Evolutionary conservation across 2,888 invertebrate species (phyloP), one percentile per base, ranked within the genome.

Genomic region (Blastobasis lacticolella): DNA sequence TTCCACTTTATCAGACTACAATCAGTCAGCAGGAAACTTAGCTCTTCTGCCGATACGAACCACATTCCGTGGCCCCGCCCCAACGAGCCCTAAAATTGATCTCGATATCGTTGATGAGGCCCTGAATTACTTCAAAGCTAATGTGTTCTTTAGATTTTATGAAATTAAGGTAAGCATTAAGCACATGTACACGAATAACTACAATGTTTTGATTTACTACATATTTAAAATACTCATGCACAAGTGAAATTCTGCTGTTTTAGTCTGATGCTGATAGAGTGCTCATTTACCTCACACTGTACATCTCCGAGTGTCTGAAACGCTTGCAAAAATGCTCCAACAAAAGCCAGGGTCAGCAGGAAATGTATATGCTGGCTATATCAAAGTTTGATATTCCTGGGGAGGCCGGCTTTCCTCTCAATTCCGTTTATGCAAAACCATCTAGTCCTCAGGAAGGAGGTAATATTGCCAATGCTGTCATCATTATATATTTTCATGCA

Each of bases 71-170:
- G 99, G 99, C 6, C 99, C 99, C 40, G 98, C 98, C 5, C 95
- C 96, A 7, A 88, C 89, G 50, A 90, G 88, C 55, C 81, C 83
- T 0, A 84, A 86, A 60, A 91, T 92, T 50, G 94, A 94, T 46
- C 90, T 91, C 61, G 99, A 99, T 81, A 95, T 99, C 58, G 95
- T 99, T 63, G 99, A 99, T 81, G 99, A 99, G 90, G 96, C 98
- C 50, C 90, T 99, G 41, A 95, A 95, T 72, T 99, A 93, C 81
- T 99, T 99, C 83, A 99, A 98, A 88, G 98, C 99, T 0, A 99
- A 99, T 88, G 98, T 99, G 0, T 99, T 99, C 86, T 99, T 99
- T 80, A 92, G 98, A 62, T 98, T 97, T 41, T 99, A 98, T 81
- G 99, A 99, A 90, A 97, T 99, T 55, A 98, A 98, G 92, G 97